Base-by-base conservation (phyloP, 2,113 vertebrate genomes). In the Centropristis striata region DNA sequence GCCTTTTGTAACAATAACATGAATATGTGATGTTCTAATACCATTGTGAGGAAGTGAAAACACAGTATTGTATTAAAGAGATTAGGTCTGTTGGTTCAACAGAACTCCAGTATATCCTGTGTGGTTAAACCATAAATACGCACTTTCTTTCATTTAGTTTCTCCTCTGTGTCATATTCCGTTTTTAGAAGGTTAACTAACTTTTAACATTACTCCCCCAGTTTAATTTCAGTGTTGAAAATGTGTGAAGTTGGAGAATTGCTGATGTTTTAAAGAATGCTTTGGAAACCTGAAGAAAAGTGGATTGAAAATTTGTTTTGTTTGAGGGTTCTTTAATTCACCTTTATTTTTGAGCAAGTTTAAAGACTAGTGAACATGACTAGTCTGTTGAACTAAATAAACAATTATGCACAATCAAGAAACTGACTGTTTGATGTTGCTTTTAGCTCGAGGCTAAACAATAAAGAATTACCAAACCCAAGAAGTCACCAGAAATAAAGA, bases 381-480 rank as follows among this genome's bases (percentile, higher is more conserved):
- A 80, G 87, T 91, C 91, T 89, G 81, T 86, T 88, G 54, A 79
- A 89, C 79, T 60, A 49, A 95, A 95, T 94, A 95, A 95, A 95
- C 76, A 75, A 79, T 75, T 83, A 90, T 94, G 86, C 92, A 92
- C 89, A 93, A 90, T 85, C 75, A 79, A 73, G 7, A 0, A 44
- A 18, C 44, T 54, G 74, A n/a, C 13, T 85, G 32, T 54, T 71
- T 87, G 3, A 16, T 68, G 47, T 3, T 73, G 8, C 3, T 11
- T 8, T 65, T 37, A 1, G 0, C 11, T 21, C 3, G 36, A 53
- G 8, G 8, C 20, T 54, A 41, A 4, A 46, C 12, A 36, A 14
- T 49, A 47, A 68, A 55, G 15, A 61, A 49, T 49, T 54, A 28
- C 70, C 37, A 36, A 60, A 51, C 21, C 32, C 1, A 15, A 6